Evolutionary conservation across 2,797 vertebrate species (phyloP).

Genomic region (Acipenser ruthenus): DNA sequence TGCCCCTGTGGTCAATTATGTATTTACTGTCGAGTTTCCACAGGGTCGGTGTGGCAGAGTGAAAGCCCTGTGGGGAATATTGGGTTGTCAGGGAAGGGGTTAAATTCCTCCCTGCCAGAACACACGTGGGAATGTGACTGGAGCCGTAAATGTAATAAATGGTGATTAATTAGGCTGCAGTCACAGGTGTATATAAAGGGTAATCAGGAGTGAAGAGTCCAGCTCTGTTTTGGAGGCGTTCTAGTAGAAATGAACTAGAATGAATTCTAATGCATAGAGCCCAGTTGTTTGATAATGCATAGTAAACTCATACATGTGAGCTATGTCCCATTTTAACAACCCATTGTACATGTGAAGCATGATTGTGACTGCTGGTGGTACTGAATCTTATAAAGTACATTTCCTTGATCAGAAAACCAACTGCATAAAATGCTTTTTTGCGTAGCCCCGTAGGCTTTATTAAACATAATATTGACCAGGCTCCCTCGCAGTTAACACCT

Average conservation of each 20-base stretch:
- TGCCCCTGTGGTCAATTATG: not conserved
- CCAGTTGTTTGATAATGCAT: not conserved
- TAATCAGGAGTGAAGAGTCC: not conserved
- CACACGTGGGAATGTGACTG: too few species aligned
- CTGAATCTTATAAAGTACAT: not conserved
- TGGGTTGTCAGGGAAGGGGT: too few species aligned
- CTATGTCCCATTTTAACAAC: too few species aligned
- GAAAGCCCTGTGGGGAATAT: too few species aligned
- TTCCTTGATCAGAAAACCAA: not conserved
- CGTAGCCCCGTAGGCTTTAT: slow-evolving; percentile 44
- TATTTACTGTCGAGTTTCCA: not conserved
- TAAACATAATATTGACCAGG: slow-evolving; percentile 71
- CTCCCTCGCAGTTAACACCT: slow-evolving; percentile 60
- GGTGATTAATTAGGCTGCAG: too few species aligned
- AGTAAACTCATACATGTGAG: too few species aligned
- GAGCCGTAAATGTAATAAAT: too few species aligned
- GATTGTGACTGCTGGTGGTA: too few species aligned
- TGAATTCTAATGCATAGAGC: not conserved
- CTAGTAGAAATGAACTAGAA: not conserved
- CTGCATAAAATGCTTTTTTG: not conserved
- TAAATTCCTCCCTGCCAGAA: too few species aligned
- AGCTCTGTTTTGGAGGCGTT: not conserved
- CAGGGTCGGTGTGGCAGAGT: not conserved
- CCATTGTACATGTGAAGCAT: too few species aligned
- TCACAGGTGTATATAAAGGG: too few species aligned